Evolutionary conservation across 2,113 vertebrate genomes (phyloP), one percentile per base, ranked within the genome.

Genomic region (Alces alces): DNA sequence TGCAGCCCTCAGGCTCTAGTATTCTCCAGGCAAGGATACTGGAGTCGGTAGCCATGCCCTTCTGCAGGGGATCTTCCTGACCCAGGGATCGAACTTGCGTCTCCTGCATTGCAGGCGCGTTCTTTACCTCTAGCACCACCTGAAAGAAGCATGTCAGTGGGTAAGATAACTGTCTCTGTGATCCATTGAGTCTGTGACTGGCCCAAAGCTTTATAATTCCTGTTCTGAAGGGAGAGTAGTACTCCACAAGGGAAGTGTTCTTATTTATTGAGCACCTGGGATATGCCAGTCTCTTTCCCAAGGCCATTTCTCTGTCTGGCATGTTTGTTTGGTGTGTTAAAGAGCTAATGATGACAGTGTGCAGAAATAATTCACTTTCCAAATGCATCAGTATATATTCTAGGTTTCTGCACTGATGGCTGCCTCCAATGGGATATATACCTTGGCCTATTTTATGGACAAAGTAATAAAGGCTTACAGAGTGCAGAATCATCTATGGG

Each of bases 81-180:
- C n/a, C 66, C 66, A 70, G 66, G 19, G 66, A 23, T 70, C n/a
- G 1, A 70, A 70, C n/a, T 5, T 1, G 0, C 10, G 3, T 39
- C n/a, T 12, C n/a, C 10, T 39, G 19, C n/a, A 23, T 70, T 39
- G 66, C n/a, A 39, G 19, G 66, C 2, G 10, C 19, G 0, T 70
- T 70, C 66, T 70, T 39, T 70, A 39, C 66, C n/a, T 39, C 66
- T 39, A 70, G 19, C 2, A 0, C n/a, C 33, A 19, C 64, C 33
- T 39, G 43, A 70, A 64, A 70, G 61, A 66, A 43, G 8, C 3
- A 11, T 13, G 8, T 36, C 39, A 11, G 6, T 3, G 43, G 86
- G 11, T 54, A 45, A 47, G 23, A 30, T 33, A 13, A 23, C 47
- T 36, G 33, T 60, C 27, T 85, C 33, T 23, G 2, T 13, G 14